Percentiles rank a stretch among this genome's conserved stretches.
Evolutionary conservation across 2,113 vertebrate species (phyloP).

Genomic region (Cyanoderma ruficeps): DNA sequence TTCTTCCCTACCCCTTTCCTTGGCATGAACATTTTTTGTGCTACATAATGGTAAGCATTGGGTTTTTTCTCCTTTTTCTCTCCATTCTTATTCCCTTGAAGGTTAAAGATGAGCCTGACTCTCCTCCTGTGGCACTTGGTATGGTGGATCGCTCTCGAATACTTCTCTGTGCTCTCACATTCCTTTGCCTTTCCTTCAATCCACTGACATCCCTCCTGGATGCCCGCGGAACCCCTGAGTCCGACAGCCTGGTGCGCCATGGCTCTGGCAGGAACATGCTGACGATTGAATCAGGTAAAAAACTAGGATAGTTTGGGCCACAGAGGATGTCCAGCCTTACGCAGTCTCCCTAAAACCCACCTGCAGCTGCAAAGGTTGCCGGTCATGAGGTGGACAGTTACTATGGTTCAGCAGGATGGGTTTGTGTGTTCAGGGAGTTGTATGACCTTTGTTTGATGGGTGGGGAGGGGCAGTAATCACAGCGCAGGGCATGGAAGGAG

Average conservation of each 20-base stretch:
- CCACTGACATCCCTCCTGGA: slow-evolving; percentile 90
- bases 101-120: slow-evolving; percentile 95
- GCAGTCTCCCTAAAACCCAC: neutral
- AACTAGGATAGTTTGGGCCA: neutral
- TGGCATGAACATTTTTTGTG: neutral
- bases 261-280: slow-evolving; percentile 81
- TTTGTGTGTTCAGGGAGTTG: neutral
- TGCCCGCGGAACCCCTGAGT: slow-evolving; percentile 10
- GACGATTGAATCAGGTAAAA: slow-evolving; percentile 79
- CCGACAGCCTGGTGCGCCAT: slow-evolving; percentile 59
- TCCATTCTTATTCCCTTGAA: slow-evolving; percentile 29
- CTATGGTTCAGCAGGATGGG: neutral
- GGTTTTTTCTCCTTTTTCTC: neutral
- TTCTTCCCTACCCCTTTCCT: neutral
- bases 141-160: slow-evolving; percentile 98
- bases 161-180: slow-evolving; percentile 92
- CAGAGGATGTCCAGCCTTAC: neutral
- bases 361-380: neutral
- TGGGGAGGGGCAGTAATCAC: neutral
- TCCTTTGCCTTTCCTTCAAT: slow-evolving; percentile 95
- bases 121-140: slow-evolving; percentile 89
- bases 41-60: neutral
- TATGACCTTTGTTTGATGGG: neutral
- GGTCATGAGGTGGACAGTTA: accelerated
- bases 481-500: neutral